Evolutionary conservation across 2,113 vertebrate species (phyloP), one percentile per base, ranked within the genome.

Genomic region (Macrotus californicus): DNA sequence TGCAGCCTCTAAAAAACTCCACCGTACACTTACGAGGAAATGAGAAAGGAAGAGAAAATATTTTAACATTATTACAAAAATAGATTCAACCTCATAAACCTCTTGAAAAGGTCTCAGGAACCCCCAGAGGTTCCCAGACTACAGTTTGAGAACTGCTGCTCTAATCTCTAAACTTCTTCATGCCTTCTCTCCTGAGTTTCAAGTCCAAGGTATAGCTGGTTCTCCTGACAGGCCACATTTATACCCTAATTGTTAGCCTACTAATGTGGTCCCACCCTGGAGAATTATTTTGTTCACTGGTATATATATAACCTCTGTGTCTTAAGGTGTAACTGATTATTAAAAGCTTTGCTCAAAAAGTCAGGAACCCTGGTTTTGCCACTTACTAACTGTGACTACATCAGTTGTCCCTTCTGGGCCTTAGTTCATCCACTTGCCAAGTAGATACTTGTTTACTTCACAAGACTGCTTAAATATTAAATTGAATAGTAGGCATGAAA

Each of bases 51-150:
- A 90, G 18, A 34, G 31, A 19, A 95, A 87, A 80, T 83, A 88
- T 77, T 76, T 96, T 77, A 54, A 41, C 61, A 73, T 82, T 82
- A 73, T 67, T 48, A 75, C 89, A 81, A 86, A 70, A 96, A 94
- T 39, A 91, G 19, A 66, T 88, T 79, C 72, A 59, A 67, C 56
- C 50, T 94, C 9, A 29, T 24, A 75, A 41, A 39, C 34, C 66
- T 73, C 31, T 90, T 75, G 31, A 34, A 81, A 91, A 87, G 90
- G 83, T 8, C 83, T 94, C 34, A 56, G 59, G 11, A 67, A 12
- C 22, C 26, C 21, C 8, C 34, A 39, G n/a, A 46, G 34, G 16
- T 39, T 19, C 31, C 31, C 5, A 73, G 54, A 79, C 64, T 31
- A 41, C 31, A 73, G 16, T 34, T 59, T 61, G 29, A 93, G 61